Base-by-base conservation (phyloP, 2,797 vertebrate genomes). In the Nannoperca australis region DNA sequence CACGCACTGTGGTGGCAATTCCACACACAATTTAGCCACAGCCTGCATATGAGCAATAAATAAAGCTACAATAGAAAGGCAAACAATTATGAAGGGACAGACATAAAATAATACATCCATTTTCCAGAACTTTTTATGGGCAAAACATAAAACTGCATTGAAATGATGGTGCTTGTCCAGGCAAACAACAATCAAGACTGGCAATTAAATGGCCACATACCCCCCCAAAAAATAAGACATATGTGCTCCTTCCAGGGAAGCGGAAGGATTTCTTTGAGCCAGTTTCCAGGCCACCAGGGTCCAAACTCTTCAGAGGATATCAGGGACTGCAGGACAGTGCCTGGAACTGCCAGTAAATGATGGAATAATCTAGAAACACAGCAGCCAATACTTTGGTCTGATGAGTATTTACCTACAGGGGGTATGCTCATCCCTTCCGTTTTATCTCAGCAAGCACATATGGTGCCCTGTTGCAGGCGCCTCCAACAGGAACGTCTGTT, bases 371-470 rank as follows among this genome's bases (percentile, higher is more conserved):
- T 92, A 82, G 87, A 92, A 90, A 81, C 82, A 78, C 90, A 91
- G 93, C 91, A 91, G 91, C 92, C 89, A 88, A 82, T 88, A 89
- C 85, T 93, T 83, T 90, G 90, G 88, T 92, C 89, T 92, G 91
- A 93, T 94, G 91, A 90, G 90, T 88, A 85, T 85, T 89, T 92
- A 91, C 88, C 91, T 89, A 85, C 89, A 69, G 92, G 92, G 88
- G 92, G 85, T 83, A 68, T 80, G 85, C 83, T 92, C 86, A 87
- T 92, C 82, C 82, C 78, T 91, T 91, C 83, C 78, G 85, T 88
- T 90, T 91, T 89, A 91, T 91, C 93, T 91, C 90, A 92, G 92
- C 80, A 73, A 86, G 85, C 87, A 87, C 94, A 93, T 94, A 94
- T 93, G 93, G 91, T 64, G 86, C 90, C 76, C 82, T 85, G 86